Evolutionary conservation across 2,113 vertebrate genomes (phyloP).

Genomic region (Hydropotes inermis): DNA sequence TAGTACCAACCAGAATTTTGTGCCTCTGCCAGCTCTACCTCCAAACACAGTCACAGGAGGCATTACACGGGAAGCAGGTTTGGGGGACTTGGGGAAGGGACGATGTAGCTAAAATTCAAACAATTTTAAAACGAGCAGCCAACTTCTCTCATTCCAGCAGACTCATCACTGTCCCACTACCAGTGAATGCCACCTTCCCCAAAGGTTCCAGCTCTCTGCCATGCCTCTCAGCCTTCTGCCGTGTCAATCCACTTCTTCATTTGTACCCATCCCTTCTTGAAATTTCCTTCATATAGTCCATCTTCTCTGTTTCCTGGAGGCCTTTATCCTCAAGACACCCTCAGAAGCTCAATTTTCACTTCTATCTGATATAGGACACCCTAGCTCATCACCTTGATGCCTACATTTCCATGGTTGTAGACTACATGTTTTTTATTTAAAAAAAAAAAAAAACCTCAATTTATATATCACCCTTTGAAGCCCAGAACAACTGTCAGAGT

Average conservation of each 20-base stretch:
- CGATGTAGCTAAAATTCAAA: not conserved
- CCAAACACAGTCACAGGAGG: not conserved
- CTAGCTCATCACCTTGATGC: not conserved
- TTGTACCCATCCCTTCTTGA: not conserved
- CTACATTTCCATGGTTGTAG: not conserved
- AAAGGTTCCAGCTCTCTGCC: not conserved
- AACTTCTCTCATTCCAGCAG: not conserved
- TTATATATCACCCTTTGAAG: not conserved
- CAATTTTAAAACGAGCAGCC: accelerated
- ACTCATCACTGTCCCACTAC: not conserved
- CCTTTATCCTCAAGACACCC: not conserved
- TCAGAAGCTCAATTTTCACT: not conserved
- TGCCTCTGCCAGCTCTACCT: not conserved
- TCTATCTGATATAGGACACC: not conserved
- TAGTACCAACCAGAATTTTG: not conserved
- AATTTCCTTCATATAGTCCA: not conserved
- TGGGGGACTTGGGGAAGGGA: not conserved
- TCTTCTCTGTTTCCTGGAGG: not conserved
- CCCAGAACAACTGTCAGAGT: not conserved
- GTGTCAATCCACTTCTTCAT: not conserved
- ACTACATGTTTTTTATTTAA: not conserved
- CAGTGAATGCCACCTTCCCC: not conserved
- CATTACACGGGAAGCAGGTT: not conserved
- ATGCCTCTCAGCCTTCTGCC: not conserved
- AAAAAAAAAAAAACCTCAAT: not conserved